Percentiles rank a stretch among this genome's conserved stretches.
These are phyloP conservation scores for Lutjanus erythropterus DNA, from an alignment of 2,113 vertebrate species.

Conservation along the genomic window DNA sequence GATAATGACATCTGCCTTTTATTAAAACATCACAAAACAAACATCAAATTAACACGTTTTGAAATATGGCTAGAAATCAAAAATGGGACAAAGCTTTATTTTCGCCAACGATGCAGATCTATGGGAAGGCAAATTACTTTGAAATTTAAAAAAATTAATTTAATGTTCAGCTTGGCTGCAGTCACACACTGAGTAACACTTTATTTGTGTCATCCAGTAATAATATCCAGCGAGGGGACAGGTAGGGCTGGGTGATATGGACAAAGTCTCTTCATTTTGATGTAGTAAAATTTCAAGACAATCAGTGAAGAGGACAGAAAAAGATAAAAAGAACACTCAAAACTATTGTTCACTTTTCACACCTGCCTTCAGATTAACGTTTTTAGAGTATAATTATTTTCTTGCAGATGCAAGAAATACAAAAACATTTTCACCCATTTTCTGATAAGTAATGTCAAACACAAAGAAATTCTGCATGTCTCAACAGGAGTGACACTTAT, in stretches of 20 bases:
- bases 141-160: neutral
- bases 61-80: neutral
- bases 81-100: neutral
- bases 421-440: neutral
- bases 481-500: neutral
- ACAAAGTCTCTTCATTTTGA: neutral
- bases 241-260: neutral
- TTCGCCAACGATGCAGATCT: neutral
- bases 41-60: neutral
- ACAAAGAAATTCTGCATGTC: neutral
- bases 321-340: neutral
- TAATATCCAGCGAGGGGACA: neutral
- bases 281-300: neutral
- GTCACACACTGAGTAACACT: neutral
- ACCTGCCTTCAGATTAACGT: neutral
- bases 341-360: neutral
- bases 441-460: neutral
- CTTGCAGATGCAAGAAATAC: neutral
- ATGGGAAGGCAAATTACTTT: neutral
- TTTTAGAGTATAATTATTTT: neutral
- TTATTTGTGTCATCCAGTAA: neutral
- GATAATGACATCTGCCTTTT: neutral
- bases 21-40: neutral
- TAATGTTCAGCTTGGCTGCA: neutral
- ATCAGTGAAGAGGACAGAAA: neutral